A percentile compares a stretch with the other conserved stretches of the same genome.
Conservation (phyloP, 2,888 invertebrate genomes). For the Colostygia pectinataria region DNA sequence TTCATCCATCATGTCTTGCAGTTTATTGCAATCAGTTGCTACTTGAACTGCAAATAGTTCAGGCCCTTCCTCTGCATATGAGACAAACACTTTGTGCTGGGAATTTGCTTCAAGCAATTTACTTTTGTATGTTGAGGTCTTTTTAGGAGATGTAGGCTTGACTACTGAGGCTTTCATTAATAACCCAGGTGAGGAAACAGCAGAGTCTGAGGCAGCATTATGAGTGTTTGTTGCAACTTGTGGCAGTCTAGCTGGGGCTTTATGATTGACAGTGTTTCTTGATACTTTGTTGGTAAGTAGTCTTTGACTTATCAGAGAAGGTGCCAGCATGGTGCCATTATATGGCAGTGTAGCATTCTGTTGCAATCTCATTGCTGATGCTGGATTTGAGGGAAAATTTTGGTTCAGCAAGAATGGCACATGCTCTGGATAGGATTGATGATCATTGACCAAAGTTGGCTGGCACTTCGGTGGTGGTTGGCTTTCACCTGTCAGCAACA, state of each 20-base stretch:
- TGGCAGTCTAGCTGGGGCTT: constrained; percentile 63
- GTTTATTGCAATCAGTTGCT: constrained; percentile 80
- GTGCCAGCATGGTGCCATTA: constrained; percentile 57
- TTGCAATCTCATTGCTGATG: constrained; percentile 69
- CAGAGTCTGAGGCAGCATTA: background rate
- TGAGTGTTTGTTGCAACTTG: constrained; percentile 44
- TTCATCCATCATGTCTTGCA: constrained; percentile 88
- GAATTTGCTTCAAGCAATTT: constrained; percentile 70
- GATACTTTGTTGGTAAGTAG: constrained; percentile 60
- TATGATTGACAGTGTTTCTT: constrained; percentile 61
- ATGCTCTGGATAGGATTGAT: constrained; percentile 62
- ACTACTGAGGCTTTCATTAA: constrained; percentile 25
- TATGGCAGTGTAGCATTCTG: constrained; percentile 61
- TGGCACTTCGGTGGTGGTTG: constrained; percentile 58
- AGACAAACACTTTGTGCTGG: constrained; percentile 87
- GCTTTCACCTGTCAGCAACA: constrained; percentile 46
- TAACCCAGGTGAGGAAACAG: constrained; percentile 8
- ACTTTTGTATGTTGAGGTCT: constrained; percentile 80
- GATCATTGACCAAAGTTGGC: constrained; percentile 51
- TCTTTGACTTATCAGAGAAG: constrained; percentile 63
- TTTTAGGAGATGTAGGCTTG: constrained; percentile 63
- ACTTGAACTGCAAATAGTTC: constrained; percentile 90
- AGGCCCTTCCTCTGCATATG: constrained; percentile 91
- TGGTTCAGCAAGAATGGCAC: constrained; percentile 71
- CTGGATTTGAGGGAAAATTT: constrained; percentile 72